Evolutionary conservation across 2,888 invertebrate genomes (phyloP), one percentile per base, ranked within the genome.

Genomic region (Xanthia togata): DNA sequence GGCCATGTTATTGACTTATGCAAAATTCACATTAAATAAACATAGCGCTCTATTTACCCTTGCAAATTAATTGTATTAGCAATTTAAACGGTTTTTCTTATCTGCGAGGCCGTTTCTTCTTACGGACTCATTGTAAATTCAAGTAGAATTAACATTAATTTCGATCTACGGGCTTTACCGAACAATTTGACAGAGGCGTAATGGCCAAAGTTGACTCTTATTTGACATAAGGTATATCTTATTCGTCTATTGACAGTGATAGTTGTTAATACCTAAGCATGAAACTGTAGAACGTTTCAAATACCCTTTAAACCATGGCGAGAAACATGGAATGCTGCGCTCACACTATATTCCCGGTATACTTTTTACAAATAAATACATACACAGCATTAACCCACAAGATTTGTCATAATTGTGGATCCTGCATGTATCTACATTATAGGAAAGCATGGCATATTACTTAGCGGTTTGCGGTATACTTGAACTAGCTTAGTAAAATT

Each of bases 41-140:
- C 82, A 81, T 60, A 31, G 62, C 26, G 20, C 62, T 63, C 77
- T 63, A 63, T 41, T 76, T 73, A 84, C 38, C 59, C 62, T 47
- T 82, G 77, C 70, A 85, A 82, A 82, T 82, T 76, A 59, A 62
- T 59, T 67, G 12, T 70, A 85, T 85, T 82, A 82, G 62, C 82
- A 82, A 82, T 85, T 73, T 63, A 85, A 85, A 76, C 38, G 50
- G 64, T 59, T 85, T 73, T 67, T 59, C 72, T 82, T 82, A 82
- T 82, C 82, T 63, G n/a, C 14, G 12, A 23, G 23, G 50, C 41
- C 23, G 55, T 62, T 64, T 38, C 60, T 35, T 59, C 20, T 26
- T 62, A 55, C 5, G 23, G 11, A 53, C 41, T 57, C 38, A n/a
- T 68, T 75, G 76, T 71, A 65, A 81, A 76, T 69, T 68, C 17